Base-by-base conservation (phyloP, 1,140 invertebrate genomes). In the Lethocerus indicus region DNA sequence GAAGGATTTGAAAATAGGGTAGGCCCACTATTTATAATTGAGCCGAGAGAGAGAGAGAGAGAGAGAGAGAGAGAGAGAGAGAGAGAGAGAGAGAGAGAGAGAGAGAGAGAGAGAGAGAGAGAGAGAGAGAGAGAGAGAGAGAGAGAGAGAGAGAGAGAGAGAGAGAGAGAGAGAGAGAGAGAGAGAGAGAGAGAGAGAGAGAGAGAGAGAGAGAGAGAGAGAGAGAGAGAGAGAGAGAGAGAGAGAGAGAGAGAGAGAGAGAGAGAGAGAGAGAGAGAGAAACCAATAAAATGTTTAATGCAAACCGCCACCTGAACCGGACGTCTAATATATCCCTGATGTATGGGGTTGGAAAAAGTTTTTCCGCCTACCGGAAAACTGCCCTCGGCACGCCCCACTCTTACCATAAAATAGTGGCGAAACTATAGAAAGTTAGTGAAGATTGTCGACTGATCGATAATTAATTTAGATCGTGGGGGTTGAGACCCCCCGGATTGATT, bases 41-140 rank as follows among this genome's bases (percentile, higher is more conserved):
- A n/a, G n/a, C n/a, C n/a, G 51, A 52, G 51, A 44, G 51, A 52
- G 48, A 44, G 51, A 44, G 51, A 52, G 51, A 44, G 51, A 52
- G 51, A 44, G 48, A 52, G 51, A 44, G 51, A 44, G 48, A 52
- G 51, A 44, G 51, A 52, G 48, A 52, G 51, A 32, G n/a, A 32
- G n/a, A 32, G 21, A 28, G 16, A 25, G 29, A 57, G 61, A 63
- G 27, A 60, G 61, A 32, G n/a, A 32, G 24, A 29, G n/a, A 32
- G n/a, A 32, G n/a, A 32, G n/a, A 32, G n/a, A 32, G n/a, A 32
- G n/a, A 32, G n/a, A 32, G n/a, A 32, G n/a, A 32, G n/a, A 32
- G n/a, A 32, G n/a, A 32, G n/a, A 32, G 49, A 52, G 49, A 44
- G 49, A 52, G 49, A 52, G 37, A 52, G 51, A 52, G 51, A 44